phyloP scores from a whole-genome alignment of 53 echinoderm and acorn worm genomes.

The Apostichopus leukothele region DNA sequence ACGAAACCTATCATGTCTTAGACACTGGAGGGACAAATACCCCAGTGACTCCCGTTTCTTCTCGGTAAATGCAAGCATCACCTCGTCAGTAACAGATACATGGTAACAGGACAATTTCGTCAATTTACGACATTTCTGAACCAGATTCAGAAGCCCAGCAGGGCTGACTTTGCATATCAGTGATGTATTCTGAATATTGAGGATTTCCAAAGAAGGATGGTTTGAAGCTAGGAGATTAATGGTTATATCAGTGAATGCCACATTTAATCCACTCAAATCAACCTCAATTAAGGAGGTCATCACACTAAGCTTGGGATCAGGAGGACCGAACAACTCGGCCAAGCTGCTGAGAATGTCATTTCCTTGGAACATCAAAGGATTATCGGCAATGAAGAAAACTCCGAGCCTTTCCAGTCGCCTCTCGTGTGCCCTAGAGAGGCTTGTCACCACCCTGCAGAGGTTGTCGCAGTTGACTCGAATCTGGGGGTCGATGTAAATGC shows the following conservation, averaged over 20 bases:
- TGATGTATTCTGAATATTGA: conserved; percentile 88
- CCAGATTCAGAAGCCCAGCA: conserved; percentile 70
- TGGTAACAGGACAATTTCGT: conserved; percentile 68
- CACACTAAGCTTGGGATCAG: conserved; percentile 63
- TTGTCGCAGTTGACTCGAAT: conserved; percentile 63
- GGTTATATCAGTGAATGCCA: conserved; percentile 69
- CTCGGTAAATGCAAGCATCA: conserved; percentile 66
- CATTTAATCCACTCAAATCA: conserved; percentile 69
- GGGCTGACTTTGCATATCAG: conserved; percentile 75
- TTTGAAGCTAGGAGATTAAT: conserved; percentile 76
- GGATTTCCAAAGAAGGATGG: conserved; percentile 65
- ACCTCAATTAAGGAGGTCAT: conserved; percentile 66
- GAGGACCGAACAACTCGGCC: conserved; percentile 89
- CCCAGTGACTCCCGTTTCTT: conserved; percentile 57
- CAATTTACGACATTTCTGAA: conserved; percentile 67
- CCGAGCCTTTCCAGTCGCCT: conserved; percentile 71
- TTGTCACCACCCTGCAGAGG: conserved; percentile 69
- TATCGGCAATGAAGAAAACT: conserved; percentile 75
- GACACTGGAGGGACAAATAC: conserved; percentile 45
- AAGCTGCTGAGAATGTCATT: conserved; percentile 75
- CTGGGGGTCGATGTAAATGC: conserved; percentile 71
- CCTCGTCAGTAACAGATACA: conserved; percentile 73
- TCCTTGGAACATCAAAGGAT: conserved; percentile 93
- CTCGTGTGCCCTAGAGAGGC: conserved; percentile 61
- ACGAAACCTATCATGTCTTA: conserved; percentile 73